Percentiles rank a stretch among this genome's conserved stretches.
phyloP scores from a whole-genome alignment of 2,888 invertebrate species.

The Pimpla rufipes region DNA sequence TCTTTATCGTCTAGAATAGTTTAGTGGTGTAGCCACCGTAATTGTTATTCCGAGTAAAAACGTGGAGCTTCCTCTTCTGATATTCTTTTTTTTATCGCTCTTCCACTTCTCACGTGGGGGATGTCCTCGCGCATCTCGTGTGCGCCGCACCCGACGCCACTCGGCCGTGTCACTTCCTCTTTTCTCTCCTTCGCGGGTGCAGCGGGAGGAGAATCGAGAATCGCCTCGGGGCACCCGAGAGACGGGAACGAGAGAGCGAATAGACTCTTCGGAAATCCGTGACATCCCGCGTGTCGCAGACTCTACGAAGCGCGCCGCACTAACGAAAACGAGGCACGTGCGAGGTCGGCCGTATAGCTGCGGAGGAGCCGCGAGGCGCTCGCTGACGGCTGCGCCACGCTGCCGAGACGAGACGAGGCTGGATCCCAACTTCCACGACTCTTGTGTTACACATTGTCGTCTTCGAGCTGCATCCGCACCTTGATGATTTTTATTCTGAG shows the following conservation, averaged over 20 bases:
- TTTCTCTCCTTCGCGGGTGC: slow-evolving; percentile 42
- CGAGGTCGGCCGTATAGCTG: slow-evolving; percentile 53
- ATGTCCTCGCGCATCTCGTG: slow-evolving; percentile 24
- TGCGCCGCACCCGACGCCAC: slow-evolving; percentile 20
- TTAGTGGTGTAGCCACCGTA: slow-evolving; percentile 15
- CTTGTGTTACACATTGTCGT: slow-evolving; percentile 6
- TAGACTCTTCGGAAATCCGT: slow-evolving; percentile 64
- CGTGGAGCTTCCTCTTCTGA: slow-evolving; percentile 48
- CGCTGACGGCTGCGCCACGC: neutral
- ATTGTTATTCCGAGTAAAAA: slow-evolving; percentile 66
- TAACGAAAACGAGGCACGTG: slow-evolving; percentile 73
- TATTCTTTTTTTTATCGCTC: slow-evolving; percentile 16
- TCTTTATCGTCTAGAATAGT: slow-evolving; percentile 32
- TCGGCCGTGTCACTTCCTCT: slow-evolving; percentile 49
- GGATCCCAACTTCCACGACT: slow-evolving; percentile 20
- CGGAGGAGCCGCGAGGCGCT: neutral
- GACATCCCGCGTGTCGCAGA: slow-evolving; percentile 56
- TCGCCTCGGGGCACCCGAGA: slow-evolving; percentile 14
- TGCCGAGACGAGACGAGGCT: slow-evolving; percentile 60
- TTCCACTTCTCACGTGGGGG: slow-evolving; percentile 49
- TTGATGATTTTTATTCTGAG: neutral
- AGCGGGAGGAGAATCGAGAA: slow-evolving; percentile 6
- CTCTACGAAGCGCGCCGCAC: slow-evolving; percentile 20
- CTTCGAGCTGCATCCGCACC: neutral
- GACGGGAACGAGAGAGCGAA: slow-evolving; percentile 52